Percentiles rank a stretch among this genome's conserved stretches.
Conservation (phyloP, 2,888 invertebrate genomes). For the Lithophane semibrunnea region DNA sequence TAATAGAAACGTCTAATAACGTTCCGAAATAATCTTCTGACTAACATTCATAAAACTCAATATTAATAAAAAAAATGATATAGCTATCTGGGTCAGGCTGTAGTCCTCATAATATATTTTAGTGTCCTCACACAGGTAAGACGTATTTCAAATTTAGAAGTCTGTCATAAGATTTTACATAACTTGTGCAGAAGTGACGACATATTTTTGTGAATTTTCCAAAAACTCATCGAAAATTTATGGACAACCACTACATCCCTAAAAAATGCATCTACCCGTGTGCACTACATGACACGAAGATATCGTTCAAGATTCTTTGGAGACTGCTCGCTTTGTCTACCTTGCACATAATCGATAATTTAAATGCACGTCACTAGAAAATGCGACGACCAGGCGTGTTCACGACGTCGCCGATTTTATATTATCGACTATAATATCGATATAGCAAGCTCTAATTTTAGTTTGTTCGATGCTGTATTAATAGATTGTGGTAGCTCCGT, state of each 20-base stretch:
- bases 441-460: constrained; percentile 59
- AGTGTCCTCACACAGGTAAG: not conserved
- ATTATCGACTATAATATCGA: constrained; percentile 61
- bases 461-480: constrained; percentile 51
- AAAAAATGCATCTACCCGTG: constrained; percentile 67
- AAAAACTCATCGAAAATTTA: not conserved
- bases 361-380: constrained; percentile 76
- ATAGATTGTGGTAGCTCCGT: constrained; percentile 42
- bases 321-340: constrained; percentile 76
- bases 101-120: not conserved
- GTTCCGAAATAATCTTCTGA: not conserved
- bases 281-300: constrained; percentile 71
- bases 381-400: constrained; percentile 61
- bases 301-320: constrained; percentile 73
- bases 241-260: constrained; percentile 65
- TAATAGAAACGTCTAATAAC: not conserved
- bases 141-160: no score
- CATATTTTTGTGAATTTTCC: not conserved
- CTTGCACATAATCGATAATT: constrained; percentile 76
- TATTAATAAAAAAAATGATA: not conserved
- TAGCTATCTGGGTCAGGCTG: not conserved
- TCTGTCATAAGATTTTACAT: not conserved
- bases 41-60: not conserved
- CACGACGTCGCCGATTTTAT: constrained; percentile 62
- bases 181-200: not conserved